A percentile compares a stretch with the other conserved stretches of the same genome.
These are phyloP conservation scores for Allolobophora icterica DNA, from an alignment of 2,888 invertebrate species.

Conservation along the genomic window DNA sequence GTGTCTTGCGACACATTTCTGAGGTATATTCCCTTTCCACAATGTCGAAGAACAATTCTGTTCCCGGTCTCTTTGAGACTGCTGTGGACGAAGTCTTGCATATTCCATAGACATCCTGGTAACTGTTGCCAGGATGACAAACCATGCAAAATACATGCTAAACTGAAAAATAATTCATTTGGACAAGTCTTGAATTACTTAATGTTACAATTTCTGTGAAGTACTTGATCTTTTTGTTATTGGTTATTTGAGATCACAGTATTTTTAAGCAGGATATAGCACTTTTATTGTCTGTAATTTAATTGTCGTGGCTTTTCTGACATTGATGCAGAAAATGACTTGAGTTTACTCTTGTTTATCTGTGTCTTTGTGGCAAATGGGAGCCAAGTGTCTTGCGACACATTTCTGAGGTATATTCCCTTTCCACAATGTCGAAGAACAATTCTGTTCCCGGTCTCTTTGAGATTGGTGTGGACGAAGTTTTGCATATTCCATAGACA, in stretches of 20 bases:
- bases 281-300: neutral
- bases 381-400: conserved; percentile 8
- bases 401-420: neutral
- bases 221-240: too few relatives aligned
- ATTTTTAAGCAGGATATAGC: too few relatives aligned
- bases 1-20: neutral
- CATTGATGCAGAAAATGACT: neutral
- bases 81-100: conserved; percentile 27
- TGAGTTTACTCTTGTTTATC: neutral
- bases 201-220: too few relatives aligned
- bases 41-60: conserved; percentile 26
- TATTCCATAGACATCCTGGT: conserved; percentile 26
- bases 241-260: too few relatives aligned
- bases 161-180: too few relatives aligned
- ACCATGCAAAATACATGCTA: conserved; percentile 27
- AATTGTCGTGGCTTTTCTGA: neutral
- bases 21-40: conserved; percentile 28
- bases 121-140: neutral
- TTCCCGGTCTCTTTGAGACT: conserved; percentile 18
- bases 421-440: conserved; percentile 23
- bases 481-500: conserved; percentile 27
- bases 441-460: conserved; percentile 23
- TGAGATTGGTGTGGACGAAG: conserved; percentile 26
- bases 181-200: too few relatives aligned
- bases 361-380: neutral